Conservation (phyloP, 2,888 invertebrate species). For the Leptinotarsa rubiginosa region DNA sequence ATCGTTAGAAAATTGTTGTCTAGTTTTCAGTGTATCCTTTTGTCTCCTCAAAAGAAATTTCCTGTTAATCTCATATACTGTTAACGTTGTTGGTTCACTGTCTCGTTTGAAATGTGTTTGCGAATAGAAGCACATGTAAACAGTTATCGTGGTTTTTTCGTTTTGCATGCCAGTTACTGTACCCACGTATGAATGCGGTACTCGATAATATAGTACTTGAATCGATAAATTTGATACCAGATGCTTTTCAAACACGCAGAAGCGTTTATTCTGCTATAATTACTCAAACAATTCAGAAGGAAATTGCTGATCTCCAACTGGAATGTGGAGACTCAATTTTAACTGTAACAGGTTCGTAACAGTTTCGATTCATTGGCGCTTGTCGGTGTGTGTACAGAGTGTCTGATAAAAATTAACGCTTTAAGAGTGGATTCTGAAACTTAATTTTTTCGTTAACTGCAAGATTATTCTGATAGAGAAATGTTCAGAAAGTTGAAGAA, state of each 20-base stretch:
- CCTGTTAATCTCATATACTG: background rate
- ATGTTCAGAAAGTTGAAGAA: too few species aligned
- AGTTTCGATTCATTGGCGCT: background rate
- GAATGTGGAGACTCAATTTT: slow-evolving; percentile 3
- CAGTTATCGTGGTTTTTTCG: background rate
- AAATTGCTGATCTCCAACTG: background rate
- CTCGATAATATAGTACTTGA: slow-evolving; percentile 1
- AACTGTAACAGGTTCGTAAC: slow-evolving; percentile 13
- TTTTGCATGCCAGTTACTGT: background rate
- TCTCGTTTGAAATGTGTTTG: slow-evolving; percentile 6
- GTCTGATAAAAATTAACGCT: too few species aligned
- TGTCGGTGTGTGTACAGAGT: too few species aligned
- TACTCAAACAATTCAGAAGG: slow-evolving; percentile 1
- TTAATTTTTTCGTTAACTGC: too few species aligned
- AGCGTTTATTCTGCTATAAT: background rate
- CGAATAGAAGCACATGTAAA: slow-evolving; percentile 3
- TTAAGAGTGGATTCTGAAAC: too few species aligned
- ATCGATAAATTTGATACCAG: slow-evolving; percentile 17
- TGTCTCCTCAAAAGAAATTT: background rate
- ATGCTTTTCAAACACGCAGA: background rate
- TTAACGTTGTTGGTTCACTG: background rate
- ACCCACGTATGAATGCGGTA: slow-evolving; percentile 18
- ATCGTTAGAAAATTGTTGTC: too few species aligned
- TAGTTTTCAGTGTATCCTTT: background rate
- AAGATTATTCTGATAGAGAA: too few species aligned